These are phyloP conservation scores for Drosophila serrata DNA, from an alignment of 1,140 invertebrate species.

Conservation along the genomic window DNA sequence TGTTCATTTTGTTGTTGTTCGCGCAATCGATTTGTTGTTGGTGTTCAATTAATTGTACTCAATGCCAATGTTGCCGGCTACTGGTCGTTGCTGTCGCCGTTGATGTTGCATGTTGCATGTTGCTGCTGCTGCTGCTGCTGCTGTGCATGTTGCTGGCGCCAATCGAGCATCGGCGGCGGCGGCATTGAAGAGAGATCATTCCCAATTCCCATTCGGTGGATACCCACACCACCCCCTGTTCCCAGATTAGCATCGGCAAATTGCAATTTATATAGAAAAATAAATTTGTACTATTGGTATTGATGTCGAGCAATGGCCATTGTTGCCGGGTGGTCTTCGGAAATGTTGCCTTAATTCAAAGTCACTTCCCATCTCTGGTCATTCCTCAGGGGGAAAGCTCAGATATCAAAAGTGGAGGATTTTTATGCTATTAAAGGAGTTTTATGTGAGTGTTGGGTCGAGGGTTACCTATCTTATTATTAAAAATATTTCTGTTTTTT, in stretches of 20 bases:
- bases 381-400: neutral
- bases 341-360: constrained; percentile 30
- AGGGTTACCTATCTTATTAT: no score
- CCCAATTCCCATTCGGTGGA: constrained; percentile 2
- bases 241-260: constrained; percentile 70
- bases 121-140: constrained; percentile 2
- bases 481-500: no score
- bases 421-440: neutral
- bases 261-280: constrained; percentile 65
- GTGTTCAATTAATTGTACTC: constrained; percentile 82
- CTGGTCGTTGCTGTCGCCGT: constrained; percentile 32
- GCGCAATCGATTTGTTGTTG: constrained; percentile 83
- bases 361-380: constrained; percentile 23
- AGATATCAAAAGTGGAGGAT: neutral
- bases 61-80: constrained; percentile 62
- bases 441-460: neutral
- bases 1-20: constrained; percentile 61
- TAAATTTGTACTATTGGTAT: constrained; percentile 70
- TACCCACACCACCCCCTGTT: constrained; percentile 2
- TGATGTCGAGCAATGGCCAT: constrained; percentile 9
- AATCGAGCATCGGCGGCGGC: constrained; percentile 57
- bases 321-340: constrained; percentile 60
- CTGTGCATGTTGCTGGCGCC: constrained; percentile 53
- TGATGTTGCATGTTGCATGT: constrained; percentile 37
- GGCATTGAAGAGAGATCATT: constrained; percentile 47